Conservation (phyloP, 1,140 invertebrate genomes). For the Eupristina koningsbergeri region DNA sequence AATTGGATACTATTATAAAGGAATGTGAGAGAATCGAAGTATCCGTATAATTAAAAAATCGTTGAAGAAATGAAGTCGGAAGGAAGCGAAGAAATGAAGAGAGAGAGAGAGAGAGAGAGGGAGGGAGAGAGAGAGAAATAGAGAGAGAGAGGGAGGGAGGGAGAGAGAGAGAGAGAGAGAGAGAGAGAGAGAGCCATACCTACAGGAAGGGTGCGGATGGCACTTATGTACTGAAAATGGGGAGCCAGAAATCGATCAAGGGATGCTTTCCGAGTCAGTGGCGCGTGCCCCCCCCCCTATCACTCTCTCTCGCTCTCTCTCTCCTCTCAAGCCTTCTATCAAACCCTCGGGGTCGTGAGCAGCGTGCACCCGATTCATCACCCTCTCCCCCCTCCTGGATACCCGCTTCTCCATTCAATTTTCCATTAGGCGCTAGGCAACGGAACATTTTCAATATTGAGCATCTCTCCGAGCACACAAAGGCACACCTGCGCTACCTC, state of each 20-base stretch:
- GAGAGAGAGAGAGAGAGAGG: no score
- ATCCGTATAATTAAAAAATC: background rate
- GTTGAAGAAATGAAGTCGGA: no score
- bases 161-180: no score
- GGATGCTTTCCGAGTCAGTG: slow-evolving; percentile 67
- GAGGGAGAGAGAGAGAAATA: no score
- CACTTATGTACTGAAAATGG: background rate
- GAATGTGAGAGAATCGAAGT: no score
- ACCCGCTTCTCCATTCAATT: slow-evolving; percentile 26
- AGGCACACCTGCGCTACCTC: background rate
- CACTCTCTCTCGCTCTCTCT: background rate
- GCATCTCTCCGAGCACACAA: background rate
- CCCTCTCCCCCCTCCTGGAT: no score
- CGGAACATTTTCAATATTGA: slow-evolving; percentile 44
- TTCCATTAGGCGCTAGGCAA: slow-evolving; percentile 23
- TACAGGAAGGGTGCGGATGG: background rate
- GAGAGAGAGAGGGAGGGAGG: no score
- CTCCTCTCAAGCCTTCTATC: no score
- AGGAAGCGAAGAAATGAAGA: no score
- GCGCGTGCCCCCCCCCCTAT: slow-evolving; percentile 58
- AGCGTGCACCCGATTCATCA: no score
- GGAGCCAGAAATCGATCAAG: slow-evolving; percentile 56
- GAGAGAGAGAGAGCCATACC: background rate
- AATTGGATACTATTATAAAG: slow-evolving; percentile 1
- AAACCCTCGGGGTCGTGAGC: no score